Base-by-base conservation (phyloP, 2,797 vertebrate species). In the Mallotus villosus region DNA sequence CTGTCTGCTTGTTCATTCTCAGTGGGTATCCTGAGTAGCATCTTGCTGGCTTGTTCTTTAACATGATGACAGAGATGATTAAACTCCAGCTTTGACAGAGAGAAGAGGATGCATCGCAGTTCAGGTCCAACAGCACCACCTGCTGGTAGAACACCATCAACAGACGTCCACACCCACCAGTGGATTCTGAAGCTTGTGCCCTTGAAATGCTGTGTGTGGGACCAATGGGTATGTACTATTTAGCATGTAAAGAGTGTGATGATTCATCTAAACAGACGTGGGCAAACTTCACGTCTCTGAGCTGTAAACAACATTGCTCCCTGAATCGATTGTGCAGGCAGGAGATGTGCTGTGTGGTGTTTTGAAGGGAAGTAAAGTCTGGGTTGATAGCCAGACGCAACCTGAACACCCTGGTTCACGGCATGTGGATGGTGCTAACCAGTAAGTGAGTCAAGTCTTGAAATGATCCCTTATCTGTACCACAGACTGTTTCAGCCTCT, bases 81-180 rank as follows among this genome's bases (percentile, higher is more conserved):
- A 21, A 16, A 16, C 22, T 24, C 6, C 34, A 65, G 21, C 58
- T 46, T n/a, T 65, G 51, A 27, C 72, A 11, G 19, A 1, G n/a
- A 14, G 32, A 22, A 24, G 25, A 1, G 0, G 11, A 2, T 1
- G 53, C 60, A 1, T 3, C 27, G 41, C 59, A 73, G 87, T n/a
- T 25, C 71, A 88, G 85, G 86, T 82, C 24, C 87, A 87, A 92
- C 87, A 92, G 88, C 82, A 71, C 86, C 90, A 86, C 88, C 71
- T 67, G 65, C 84, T 88, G 90, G 55, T 37, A 58, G 11, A 41
- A 41, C 37, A 41, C 37, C 37, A 41, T 41, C 37, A 41, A 12
- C 37, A 41, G 0, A 2, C 0, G 0, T 24, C 34, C 8, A 34
- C 63, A 58, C 1, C 1, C 0, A 53, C 51, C 17, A 4, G 51